phyloP scores from a whole-genome alignment of 1,140 invertebrate species.

The Camponotus pennsylvanicus region DNA sequence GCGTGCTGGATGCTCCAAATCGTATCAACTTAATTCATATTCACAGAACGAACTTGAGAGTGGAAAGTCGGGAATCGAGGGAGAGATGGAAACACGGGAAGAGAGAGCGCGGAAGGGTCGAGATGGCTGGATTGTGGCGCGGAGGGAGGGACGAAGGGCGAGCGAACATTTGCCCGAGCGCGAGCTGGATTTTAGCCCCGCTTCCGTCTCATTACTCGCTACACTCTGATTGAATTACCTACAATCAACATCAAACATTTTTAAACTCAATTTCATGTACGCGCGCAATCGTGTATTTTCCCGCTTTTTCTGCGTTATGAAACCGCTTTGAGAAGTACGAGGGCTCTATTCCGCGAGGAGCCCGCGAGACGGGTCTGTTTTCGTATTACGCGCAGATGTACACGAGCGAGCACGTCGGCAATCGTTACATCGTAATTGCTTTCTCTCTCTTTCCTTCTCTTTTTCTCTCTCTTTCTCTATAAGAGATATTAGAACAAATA shows the following conservation, averaged over 20 bases:
- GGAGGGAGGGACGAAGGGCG: conserved; percentile 55
- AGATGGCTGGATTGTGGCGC: conserved; percentile 46
- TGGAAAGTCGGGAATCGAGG: conserved; percentile 75
- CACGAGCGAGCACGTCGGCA: conserved; percentile 21
- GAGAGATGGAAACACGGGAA: conserved; percentile 32
- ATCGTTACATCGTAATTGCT: conserved; percentile 70
- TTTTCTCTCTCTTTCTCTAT: background rate
- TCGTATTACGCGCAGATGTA: conserved; percentile 64
- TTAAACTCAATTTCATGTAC: conserved; percentile 81
- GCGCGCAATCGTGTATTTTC: conserved; percentile 70
- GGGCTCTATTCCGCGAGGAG: conserved; percentile 53
- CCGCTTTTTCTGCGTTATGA: conserved; percentile 73
- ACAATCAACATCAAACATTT: conserved; percentile 83
- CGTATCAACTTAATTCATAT: conserved; percentile 81
- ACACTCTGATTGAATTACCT: conserved; percentile 82
- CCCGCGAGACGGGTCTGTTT: conserved; percentile 57
- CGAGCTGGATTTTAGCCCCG: conserved; percentile 74
- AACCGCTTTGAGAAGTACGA: conserved; percentile 70
- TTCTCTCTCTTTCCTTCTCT: background rate
- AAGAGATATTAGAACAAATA: conserved; percentile 37
- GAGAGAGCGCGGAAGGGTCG: conserved; percentile 33
- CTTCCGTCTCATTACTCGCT: conserved; percentile 82
- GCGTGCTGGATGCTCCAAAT: conserved; percentile 74
- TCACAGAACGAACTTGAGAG: conserved; percentile 79
- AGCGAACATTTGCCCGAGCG: conserved; percentile 77